Conservation (phyloP, 2,113 vertebrate species). For the Cololabis saira region DNA sequence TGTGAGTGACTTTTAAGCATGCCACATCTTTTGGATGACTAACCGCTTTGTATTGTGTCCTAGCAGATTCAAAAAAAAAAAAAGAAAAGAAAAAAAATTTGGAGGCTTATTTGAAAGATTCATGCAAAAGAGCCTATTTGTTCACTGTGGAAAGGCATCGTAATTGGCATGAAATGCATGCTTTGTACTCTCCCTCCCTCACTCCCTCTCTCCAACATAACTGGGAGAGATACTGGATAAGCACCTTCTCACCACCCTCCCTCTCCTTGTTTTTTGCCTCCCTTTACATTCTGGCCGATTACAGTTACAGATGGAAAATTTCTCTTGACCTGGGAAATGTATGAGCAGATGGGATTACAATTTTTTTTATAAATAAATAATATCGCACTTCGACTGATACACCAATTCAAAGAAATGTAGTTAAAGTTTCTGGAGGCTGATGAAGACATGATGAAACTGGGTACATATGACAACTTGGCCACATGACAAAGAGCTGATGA, state of each 20-base stretch:
- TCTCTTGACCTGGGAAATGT: conserved; percentile 68
- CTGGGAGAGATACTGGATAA: conserved; percentile 62
- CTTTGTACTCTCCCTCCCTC: conserved; percentile 49
- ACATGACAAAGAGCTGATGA: conserved; percentile 80
- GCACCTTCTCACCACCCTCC: conserved; percentile 46
- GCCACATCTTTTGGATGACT: conserved; percentile 57
- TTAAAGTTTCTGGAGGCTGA: conserved; percentile 68
- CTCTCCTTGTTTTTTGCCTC: conserved; percentile 28
- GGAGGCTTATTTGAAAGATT: conserved; percentile 62
- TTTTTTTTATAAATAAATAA: too few species aligned
- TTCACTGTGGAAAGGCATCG: conserved; percentile 53
- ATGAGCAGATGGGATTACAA: conserved; percentile 46
- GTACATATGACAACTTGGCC: conserved; percentile 78
- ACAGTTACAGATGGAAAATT: conserved; percentile 72
- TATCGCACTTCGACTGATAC: conserved; percentile 43
- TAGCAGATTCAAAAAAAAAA: conserved; percentile 56
- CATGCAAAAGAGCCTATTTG: conserved; percentile 58
- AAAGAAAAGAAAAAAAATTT: conserved; percentile 36
- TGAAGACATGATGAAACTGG: conserved; percentile 80
- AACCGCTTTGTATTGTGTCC: conserved; percentile 48
- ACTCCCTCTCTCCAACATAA: conserved; percentile 35
- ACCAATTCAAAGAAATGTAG: conserved; percentile 57
- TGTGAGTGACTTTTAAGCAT: conserved; percentile 41
- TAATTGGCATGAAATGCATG: conserved; percentile 67
- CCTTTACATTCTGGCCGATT: conserved; percentile 69